These are phyloP conservation scores for Capra hircus DNA, from an alignment of 2,113 vertebrate species.

Conservation along the genomic window DNA sequence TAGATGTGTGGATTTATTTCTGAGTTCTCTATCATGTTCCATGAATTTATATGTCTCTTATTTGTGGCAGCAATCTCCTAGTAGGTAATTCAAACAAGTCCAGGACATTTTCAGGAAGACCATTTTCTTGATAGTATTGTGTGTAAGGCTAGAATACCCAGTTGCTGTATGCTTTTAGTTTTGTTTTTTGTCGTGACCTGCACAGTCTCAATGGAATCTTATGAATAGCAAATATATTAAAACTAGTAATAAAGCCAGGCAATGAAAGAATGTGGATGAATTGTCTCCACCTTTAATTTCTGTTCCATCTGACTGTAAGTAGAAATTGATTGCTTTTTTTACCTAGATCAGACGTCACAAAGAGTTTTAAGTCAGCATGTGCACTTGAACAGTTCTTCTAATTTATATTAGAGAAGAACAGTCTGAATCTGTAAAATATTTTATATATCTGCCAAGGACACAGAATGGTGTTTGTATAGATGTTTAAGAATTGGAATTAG, in stretches of 20 bases:
- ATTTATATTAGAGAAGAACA: not conserved
- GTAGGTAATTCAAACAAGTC: not conserved
- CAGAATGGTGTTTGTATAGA: not conserved
- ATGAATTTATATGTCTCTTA: not conserved
- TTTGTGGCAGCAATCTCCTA: not conserved
- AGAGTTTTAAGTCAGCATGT: not conserved
- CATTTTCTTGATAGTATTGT: not conserved
- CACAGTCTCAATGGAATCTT: not conserved
- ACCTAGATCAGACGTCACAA: not conserved
- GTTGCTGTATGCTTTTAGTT: not conserved
- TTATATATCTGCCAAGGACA: not conserved
- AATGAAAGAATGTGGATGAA: not conserved
- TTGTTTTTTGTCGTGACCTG: slow-evolving; percentile 6
- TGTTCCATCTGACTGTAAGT: not conserved
- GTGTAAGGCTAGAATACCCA: not conserved
- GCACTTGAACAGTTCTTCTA: not conserved
- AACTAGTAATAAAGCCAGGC: not conserved
- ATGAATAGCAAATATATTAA: not conserved
- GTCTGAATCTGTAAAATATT: not conserved
- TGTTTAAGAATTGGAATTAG: not conserved
- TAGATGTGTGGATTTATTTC: not conserved
- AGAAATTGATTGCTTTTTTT: not conserved
- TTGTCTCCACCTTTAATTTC: not conserved
- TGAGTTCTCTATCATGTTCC: not conserved
- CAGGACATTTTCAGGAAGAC: not conserved